phyloP scores from a whole-genome alignment of 1,140 invertebrate species.

The Acromyrmex heyeri region DNA sequence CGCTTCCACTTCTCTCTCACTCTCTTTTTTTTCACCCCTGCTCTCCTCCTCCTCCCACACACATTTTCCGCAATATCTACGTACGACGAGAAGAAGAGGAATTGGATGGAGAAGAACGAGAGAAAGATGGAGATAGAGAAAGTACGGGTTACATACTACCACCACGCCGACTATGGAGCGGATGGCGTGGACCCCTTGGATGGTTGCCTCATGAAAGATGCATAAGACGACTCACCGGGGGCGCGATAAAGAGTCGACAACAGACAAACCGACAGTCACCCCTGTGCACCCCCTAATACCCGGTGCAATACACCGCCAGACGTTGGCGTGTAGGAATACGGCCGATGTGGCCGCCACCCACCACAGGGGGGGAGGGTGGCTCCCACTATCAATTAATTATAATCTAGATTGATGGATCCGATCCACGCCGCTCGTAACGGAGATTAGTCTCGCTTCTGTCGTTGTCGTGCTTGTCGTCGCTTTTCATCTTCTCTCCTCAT shows the following conservation, averaged over 20 bases:
- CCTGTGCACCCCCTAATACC: conserved; percentile 85
- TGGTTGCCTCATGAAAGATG: conserved; percentile 87
- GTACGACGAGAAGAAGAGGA: conserved; percentile 44
- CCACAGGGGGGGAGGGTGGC: conserved; percentile 78
- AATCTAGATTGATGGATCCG: conserved; percentile 87
- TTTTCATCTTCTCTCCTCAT: conserved; percentile 58
- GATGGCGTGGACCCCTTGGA: conserved; percentile 85
- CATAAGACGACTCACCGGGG: conserved; percentile 87
- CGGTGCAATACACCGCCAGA: conserved; percentile 84
- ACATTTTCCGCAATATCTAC: conserved; percentile 62
- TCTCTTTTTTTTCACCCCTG: not conserved
- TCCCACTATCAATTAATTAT: conserved; percentile 87
- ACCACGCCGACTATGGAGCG: conserved; percentile 71
- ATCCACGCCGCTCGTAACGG: conserved; percentile 81
- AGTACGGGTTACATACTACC: conserved; percentile 68
- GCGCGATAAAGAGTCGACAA: conserved; percentile 88
- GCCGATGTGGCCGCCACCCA: conserved; percentile 80
- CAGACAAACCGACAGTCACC: conserved; percentile 87
- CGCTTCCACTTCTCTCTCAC: not conserved
- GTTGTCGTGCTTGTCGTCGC: conserved; percentile 56
- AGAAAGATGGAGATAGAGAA: conserved; percentile 67
- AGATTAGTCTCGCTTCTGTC: conserved; percentile 85
- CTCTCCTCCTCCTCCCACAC: not conserved
- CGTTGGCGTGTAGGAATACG: conserved; percentile 69
- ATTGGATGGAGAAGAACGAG: conserved; percentile 26